Evolutionary conservation across 1,140 invertebrate genomes (phyloP).

Genomic region (Hypsibius dujardini): DNA sequence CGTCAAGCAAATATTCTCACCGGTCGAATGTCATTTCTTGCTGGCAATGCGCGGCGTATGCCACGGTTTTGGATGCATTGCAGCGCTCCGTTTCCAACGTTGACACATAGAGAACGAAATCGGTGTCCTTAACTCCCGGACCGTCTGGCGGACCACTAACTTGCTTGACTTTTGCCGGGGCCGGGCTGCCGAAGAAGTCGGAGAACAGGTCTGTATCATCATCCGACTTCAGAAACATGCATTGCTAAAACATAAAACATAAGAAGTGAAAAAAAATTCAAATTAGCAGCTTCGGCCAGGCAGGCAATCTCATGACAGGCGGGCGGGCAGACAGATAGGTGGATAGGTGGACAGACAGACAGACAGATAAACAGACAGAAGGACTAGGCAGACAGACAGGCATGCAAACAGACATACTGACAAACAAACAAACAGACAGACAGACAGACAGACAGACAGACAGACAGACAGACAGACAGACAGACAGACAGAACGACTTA

Average conservation of each 20-base stretch:
- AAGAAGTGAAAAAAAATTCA: constrained; percentile 4
- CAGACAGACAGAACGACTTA: constrained; percentile 6
- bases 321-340: too few relatives aligned
- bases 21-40: constrained; percentile 77
- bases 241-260: neutral
- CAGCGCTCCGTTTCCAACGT: constrained; percentile 79
- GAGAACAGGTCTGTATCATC: neutral
- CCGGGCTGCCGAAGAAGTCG: constrained; percentile 26
- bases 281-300: constrained; percentile 18
- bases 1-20: constrained; percentile 35
- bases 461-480: too few relatives aligned
- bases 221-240: neutral
- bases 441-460: too few relatives aligned
- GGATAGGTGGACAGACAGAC: too few relatives aligned
- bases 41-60: constrained; percentile 95
- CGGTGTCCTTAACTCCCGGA: constrained; percentile 59
- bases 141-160: constrained; percentile 35
- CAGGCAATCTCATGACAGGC: too few relatives aligned
- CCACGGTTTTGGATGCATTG: constrained; percentile 47
- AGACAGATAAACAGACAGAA: too few relatives aligned
- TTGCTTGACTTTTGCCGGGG: constrained; percentile 69
- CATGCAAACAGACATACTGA: too few relatives aligned
- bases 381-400: too few relatives aligned
- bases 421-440: too few relatives aligned
- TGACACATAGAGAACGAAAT: constrained; percentile 93